Evolutionary conservation across 2,113 vertebrate species (phyloP), one percentile per base, ranked within the genome.

Genomic region (Grantiella picta): DNA sequence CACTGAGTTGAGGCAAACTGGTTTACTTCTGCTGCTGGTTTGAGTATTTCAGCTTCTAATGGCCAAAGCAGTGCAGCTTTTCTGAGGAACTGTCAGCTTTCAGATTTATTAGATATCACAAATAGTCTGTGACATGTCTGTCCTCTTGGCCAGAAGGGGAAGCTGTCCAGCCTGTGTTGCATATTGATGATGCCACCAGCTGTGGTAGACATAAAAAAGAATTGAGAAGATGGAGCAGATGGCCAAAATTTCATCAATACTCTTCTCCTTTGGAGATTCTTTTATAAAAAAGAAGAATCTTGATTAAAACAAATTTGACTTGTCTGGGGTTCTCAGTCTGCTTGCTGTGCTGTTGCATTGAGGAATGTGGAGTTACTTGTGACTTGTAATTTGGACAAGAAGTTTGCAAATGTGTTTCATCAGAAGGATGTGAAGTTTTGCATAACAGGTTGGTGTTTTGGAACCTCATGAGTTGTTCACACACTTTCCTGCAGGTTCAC

Each of bases 371-470:
- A 53, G 36, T 38, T 65, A 17, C 29, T 73, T 82, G 23, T 68
- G 61, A 24, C 59, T 20, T 13, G 42, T 72, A 57, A 24, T 63
- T 20, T 13, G 42, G 45, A 80, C 36, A 64, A 29, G 49, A 64
- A 29, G 49, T 70, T 73, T 81, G 80, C 45, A 42, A 15, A 15
- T 12, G 29, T 35, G 12, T 72, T 86, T 68, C 5, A 1, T 56
- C 54, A 59, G 68, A 69, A 92, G 25, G 16, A 53, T 66, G 45
- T 33, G n/a, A 56, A 49, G 21, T 57, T 90, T 84, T 75, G 33
- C 15, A 0, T 18, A n/a, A 35, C 24, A 19, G 49, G 12, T 60
- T 1, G 0, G 7, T 27, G 24, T 57, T 86, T 75, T 59, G 38
- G 57, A 72, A 54, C 44, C 12, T 52, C 42, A 9, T 1, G 10